These are phyloP conservation scores for Sinocyclocheilus anshuiensis DNA, from an alignment of 2,113 vertebrate genomes.

Conservation along the genomic window DNA sequence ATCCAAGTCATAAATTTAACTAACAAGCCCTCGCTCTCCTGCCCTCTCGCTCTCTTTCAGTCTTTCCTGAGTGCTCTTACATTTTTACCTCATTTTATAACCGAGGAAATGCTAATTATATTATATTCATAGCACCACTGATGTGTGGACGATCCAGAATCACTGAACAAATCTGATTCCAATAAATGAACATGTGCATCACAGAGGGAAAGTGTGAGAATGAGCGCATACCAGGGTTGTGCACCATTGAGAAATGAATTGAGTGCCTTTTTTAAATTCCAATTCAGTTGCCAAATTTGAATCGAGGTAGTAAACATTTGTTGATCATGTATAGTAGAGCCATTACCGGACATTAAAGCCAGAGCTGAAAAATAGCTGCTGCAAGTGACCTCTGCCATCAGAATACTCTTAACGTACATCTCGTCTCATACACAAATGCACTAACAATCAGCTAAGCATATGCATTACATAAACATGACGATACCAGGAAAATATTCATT, in stretches of 20 bases:
- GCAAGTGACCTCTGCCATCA: slow-evolving; percentile 43
- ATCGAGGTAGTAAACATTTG: slow-evolving; percentile 39
- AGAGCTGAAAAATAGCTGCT: slow-evolving; percentile 22
- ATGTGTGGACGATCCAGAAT: slow-evolving; percentile 64
- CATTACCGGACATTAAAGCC: slow-evolving; percentile 44
- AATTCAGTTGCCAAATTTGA: background rate
- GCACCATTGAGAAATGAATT: background rate
- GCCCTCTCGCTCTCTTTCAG: slow-evolving; percentile 16
- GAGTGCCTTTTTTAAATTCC: background rate
- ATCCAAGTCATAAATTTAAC: slow-evolving; percentile 75
- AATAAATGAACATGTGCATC: slow-evolving; percentile 54
- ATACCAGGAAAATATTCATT: background rate
- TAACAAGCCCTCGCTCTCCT: slow-evolving; percentile 71
- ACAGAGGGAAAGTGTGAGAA: slow-evolving; percentile 57
- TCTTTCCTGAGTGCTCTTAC: slow-evolving; percentile 5
- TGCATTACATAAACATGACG: slow-evolving; percentile 20
- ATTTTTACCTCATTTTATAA: slow-evolving; percentile 62
- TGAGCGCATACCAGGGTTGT: background rate
- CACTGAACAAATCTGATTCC: slow-evolving; percentile 68
- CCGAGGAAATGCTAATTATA: slow-evolving; percentile 68
- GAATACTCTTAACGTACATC: slow-evolving; percentile 19
- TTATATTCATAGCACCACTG: slow-evolving; percentile 68
- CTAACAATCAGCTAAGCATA: slow-evolving; percentile 37
- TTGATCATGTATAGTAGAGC: slow-evolving; percentile 61
- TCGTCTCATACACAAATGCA: slow-evolving; percentile 24